phyloP scores from a whole-genome alignment of 2,797 vertebrate genomes.

The Steatocranus sp. region DNA sequence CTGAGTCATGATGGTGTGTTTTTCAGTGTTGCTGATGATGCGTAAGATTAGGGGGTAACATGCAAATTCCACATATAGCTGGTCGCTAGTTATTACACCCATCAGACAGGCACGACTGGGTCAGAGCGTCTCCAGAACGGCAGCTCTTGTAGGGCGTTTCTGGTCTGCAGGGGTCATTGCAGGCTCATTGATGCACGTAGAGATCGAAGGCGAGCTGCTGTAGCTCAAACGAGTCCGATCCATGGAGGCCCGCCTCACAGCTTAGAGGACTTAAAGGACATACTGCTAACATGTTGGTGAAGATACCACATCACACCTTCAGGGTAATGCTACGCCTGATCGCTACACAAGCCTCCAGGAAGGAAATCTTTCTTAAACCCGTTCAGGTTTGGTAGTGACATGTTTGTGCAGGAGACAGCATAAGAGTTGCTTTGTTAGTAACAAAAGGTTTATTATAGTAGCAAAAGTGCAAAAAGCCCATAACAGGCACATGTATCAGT shows the following conservation, averaged over 20 bases:
- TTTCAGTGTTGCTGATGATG: background rate
- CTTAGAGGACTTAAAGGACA: accelerated
- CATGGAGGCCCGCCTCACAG: accelerated
- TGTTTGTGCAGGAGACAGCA: background rate
- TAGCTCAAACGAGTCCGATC: background rate
- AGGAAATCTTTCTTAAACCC: accelerated
- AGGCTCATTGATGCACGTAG: background rate
- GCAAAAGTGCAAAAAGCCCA: background rate
- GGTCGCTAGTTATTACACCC: accelerated
- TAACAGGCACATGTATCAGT: background rate
- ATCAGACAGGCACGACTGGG: background rate
- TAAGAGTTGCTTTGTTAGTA: background rate
- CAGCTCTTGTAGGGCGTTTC: background rate
- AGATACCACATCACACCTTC: background rate
- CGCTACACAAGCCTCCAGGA: background rate
- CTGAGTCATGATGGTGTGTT: accelerated
- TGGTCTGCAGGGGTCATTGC: background rate
- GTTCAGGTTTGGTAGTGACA: background rate
- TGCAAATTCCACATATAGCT: background rate
- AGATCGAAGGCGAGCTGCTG: background rate
- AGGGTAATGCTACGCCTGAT: accelerated
- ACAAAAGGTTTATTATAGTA: background rate
- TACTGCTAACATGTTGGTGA: background rate
- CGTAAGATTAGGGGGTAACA: background rate
- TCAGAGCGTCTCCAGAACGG: background rate